Conservation (phyloP, 2,888 invertebrate genomes). For the Hirtodrosophila duncani region DNA sequence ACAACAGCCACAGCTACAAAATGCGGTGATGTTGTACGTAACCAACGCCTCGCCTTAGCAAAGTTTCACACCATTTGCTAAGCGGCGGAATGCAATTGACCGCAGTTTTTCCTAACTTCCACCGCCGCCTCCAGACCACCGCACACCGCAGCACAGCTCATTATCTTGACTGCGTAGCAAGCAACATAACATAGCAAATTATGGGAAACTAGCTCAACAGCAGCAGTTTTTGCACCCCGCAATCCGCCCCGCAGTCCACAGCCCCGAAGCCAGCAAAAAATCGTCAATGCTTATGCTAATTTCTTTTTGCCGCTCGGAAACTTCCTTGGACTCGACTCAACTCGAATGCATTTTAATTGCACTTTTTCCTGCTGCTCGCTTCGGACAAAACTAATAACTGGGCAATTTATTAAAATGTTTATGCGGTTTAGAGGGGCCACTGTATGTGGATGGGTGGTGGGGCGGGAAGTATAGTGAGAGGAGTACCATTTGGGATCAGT, state of each 20-base stretch:
- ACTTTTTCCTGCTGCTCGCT: conserved; percentile 58
- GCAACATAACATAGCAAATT: conserved; percentile 61
- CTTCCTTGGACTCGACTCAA: conserved; percentile 30
- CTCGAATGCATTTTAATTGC: conserved; percentile 66
- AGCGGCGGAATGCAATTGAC: conserved; percentile 64
- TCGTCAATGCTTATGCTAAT: conserved; percentile 59
- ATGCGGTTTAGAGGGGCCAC: conserved; percentile 35
- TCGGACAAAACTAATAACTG: conserved; percentile 60
- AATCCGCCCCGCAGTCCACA: no score
- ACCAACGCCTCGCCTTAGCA: conserved; percentile 7
- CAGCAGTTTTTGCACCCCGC: no score
- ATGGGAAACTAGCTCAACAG: conserved; percentile 60
- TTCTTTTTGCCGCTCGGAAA: conserved; percentile 45
- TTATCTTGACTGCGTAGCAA: conserved; percentile 45
- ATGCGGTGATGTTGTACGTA: conserved; percentile 25
- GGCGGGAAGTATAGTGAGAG: conserved; percentile 9
- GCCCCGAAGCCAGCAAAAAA: conserved; percentile 16
- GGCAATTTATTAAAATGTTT: conserved; percentile 68
- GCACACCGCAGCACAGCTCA: conserved; percentile 38
- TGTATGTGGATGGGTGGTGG: neutral
- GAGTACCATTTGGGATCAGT: conserved; percentile 45
- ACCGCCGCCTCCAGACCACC: neutral
- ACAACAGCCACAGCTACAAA: conserved; percentile 46
- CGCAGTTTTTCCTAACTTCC: conserved; percentile 28
- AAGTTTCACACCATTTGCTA: conserved; percentile 64